Percentiles rank a stretch among this genome's conserved stretches.
These are phyloP conservation scores for Bergia puertoricense DNA, from an alignment of 92 coral and sea anemone species.

Conservation along the genomic window DNA sequence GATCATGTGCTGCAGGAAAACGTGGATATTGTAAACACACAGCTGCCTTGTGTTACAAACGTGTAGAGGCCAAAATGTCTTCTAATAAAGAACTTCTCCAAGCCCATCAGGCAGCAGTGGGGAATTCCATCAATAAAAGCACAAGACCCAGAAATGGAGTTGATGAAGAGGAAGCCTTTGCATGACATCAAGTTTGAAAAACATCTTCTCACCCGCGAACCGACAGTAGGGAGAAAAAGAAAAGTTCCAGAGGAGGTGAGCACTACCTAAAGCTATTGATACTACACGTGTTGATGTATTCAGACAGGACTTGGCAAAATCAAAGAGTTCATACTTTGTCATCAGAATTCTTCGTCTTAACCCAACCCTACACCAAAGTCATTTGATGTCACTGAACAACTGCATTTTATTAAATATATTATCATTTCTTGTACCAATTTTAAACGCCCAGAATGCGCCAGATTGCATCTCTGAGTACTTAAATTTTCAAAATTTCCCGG, in stretches of 20 bases:
- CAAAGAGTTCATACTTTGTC: conserved; percentile 34
- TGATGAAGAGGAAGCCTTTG: conserved; percentile 49
- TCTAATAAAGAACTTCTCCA: no score
- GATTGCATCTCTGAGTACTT: no score
- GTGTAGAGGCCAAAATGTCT: not conserved
- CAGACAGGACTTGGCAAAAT: conserved; percentile 39
- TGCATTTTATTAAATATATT: no score
- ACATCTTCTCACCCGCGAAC: conserved; percentile 43
- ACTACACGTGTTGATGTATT: conserved; percentile 27
- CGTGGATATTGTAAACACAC: conserved; percentile 36
- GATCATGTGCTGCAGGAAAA: conserved; percentile 50
- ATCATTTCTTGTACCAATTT: no score
- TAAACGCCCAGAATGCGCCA: no score
- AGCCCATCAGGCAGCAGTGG: conserved; percentile 40
- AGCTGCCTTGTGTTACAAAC: conserved; percentile 50
- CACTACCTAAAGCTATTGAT: conserved; percentile 34
- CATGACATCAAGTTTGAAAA: conserved; percentile 54
- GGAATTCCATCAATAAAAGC: conserved; percentile 49
- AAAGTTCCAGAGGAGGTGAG: conserved; percentile 44
- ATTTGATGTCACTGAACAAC: no score
- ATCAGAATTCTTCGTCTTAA: conserved; percentile 17
- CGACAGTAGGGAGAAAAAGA: conserved; percentile 40
- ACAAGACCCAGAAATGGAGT: conserved; percentile 55
- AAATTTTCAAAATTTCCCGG: no score
- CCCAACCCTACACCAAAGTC: conserved; percentile 12